Percentiles rank a stretch among this genome's conserved stretches.
phyloP scores from a whole-genome alignment of 2,113 vertebrate genomes.

The Turnix velox region DNA sequence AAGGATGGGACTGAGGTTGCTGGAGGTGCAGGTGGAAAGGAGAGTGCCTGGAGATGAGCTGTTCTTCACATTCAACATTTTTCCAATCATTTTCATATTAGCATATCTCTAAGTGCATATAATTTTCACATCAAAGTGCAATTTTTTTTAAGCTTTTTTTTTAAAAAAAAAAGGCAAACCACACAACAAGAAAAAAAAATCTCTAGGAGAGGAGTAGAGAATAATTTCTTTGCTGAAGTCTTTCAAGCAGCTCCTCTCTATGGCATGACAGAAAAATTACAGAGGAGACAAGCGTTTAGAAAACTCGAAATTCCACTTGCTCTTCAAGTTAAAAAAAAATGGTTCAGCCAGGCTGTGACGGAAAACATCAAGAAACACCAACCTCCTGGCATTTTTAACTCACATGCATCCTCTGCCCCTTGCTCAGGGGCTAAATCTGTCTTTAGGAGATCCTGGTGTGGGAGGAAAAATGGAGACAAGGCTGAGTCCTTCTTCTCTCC shows the following conservation, averaged over 20 bases:
- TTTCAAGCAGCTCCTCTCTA: slow-evolving; percentile 67
- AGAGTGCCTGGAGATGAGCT: slow-evolving; percentile 12
- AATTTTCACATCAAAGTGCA: slow-evolving; percentile 78
- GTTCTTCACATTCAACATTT: slow-evolving; percentile 4
- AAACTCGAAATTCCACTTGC: slow-evolving; percentile 60
- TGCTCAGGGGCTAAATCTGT: background rate
- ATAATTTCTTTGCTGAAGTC: slow-evolving; percentile 68
- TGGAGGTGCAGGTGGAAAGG: slow-evolving; percentile 12
- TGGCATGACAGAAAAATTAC: slow-evolving; percentile 73
- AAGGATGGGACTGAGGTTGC: background rate
- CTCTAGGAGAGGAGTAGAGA: slow-evolving; percentile 60
- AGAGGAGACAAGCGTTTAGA: slow-evolving; percentile 64
- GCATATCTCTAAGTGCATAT: slow-evolving; percentile 74
- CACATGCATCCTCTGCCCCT: background rate
- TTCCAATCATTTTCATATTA: slow-evolving; percentile 69
- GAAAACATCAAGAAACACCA: background rate
- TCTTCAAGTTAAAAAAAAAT: slow-evolving; percentile 6
- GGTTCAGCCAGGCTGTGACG: background rate
- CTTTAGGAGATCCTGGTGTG: background rate
- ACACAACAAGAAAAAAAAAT: accelerated
- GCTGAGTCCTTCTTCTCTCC: background rate
- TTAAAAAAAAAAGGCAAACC: background rate
- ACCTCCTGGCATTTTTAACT: background rate
- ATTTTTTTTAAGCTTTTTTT: slow-evolving; percentile 54
- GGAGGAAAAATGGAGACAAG: background rate